phyloP scores from a whole-genome alignment of 37 sponge, comb jelly and placozoan genomes.

The Crambe crambe region DNA sequence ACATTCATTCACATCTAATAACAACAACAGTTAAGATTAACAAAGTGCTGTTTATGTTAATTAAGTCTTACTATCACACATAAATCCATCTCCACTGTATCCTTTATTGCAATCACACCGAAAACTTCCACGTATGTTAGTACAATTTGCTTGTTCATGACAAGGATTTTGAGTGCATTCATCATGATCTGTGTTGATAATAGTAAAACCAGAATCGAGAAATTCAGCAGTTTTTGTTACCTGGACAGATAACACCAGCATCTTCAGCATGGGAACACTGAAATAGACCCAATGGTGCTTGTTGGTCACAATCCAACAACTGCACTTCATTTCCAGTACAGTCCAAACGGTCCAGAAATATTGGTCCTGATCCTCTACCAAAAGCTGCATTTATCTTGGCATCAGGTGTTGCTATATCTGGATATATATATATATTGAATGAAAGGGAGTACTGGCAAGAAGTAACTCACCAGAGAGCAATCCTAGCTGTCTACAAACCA shows the following conservation, averaged over 20 bases:
- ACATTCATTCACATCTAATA: slow-evolving; percentile 53
- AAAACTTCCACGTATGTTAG: slow-evolving; percentile 13
- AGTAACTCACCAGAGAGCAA: neutral
- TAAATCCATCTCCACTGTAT: slow-evolving; percentile 18
- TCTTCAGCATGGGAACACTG: neutral
- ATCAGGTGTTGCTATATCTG: neutral
- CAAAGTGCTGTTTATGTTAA: neutral
- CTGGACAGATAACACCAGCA: slow-evolving; percentile 3
- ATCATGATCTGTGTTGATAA: neutral
- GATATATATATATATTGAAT: neutral
- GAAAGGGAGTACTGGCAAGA: too few species aligned
- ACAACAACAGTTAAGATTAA: neutral
- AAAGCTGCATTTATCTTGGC: neutral
- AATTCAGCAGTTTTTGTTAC: neutral
- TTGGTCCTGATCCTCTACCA: slow-evolving; percentile 21
- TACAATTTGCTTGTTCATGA: slow-evolving; percentile 24
- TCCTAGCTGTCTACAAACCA: slow-evolving; percentile 41
- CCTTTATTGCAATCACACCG: slow-evolving; percentile 16
- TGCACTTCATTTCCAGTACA: slow-evolving; percentile 8
- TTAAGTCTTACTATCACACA: neutral
- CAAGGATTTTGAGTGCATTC: neutral
- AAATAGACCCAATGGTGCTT: neutral
- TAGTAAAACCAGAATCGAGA: neutral
- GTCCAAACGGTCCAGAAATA: slow-evolving; percentile 8
- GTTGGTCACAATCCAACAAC: slow-evolving; percentile 9